Evolutionary conservation across 2,113 vertebrate species (phyloP).

Genomic region (Salvelinus fontinalis): DNA sequence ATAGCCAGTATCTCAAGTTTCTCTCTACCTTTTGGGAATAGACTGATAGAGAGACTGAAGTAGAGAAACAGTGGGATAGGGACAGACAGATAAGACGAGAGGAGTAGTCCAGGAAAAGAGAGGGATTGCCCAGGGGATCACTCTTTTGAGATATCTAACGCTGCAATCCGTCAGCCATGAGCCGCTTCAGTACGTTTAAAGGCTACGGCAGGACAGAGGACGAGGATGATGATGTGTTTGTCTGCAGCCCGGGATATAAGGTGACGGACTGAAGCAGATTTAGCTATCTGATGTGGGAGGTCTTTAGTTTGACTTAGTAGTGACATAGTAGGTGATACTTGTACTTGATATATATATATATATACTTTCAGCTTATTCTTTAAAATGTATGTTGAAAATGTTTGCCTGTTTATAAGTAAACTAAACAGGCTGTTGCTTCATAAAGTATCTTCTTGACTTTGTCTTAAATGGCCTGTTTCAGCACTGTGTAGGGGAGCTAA

Average conservation of each 20-base stretch:
- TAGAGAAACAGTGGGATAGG: too few species aligned
- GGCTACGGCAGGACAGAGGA: slow-evolving; percentile 54
- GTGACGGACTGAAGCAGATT: slow-evolving; percentile 40
- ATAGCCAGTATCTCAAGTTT: not conserved
- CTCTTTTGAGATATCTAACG: not conserved
- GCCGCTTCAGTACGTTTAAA: slow-evolving; percentile 53
- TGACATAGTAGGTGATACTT: too few species aligned
- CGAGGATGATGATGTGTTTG: slow-evolving; percentile 66
- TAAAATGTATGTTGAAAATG: too few species aligned
- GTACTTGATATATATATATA: too few species aligned
- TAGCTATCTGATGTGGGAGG: too few species aligned
- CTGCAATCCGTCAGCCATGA: slow-evolving; percentile 47
- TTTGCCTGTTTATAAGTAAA: too few species aligned
- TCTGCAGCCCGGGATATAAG: slow-evolving; percentile 46
- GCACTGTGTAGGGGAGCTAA: slow-evolving; percentile 15
- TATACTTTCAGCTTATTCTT: too few species aligned
- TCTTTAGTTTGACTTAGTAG: too few species aligned
- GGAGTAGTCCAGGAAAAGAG: not conserved
- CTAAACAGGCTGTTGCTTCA: too few species aligned
- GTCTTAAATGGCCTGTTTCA: not conserved
- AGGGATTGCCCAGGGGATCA: not conserved
- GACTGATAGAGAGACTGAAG: not conserved
- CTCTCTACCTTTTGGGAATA: not conserved
- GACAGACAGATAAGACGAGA: not conserved
- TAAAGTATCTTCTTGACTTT: too few species aligned